A percentile compares a stretch with the other conserved stretches of the same genome.
phyloP scores from a whole-genome alignment of 1,140 invertebrate genomes.

The Leptestheria dahalacensis region DNA sequence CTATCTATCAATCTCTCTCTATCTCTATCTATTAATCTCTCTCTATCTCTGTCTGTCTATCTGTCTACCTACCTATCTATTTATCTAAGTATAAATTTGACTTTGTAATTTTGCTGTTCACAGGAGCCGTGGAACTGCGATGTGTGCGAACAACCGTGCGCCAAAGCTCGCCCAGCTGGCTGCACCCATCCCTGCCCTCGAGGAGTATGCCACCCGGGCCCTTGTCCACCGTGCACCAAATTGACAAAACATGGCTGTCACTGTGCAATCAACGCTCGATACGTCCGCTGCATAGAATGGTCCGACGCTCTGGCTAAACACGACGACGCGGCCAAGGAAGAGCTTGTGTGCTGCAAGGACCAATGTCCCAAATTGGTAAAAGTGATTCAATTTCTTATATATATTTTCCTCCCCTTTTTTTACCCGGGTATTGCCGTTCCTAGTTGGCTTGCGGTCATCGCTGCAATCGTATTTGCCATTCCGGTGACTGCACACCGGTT shows the following conservation, averaged over 20 bases:
- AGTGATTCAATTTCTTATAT: neutral
- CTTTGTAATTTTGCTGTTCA: neutral
- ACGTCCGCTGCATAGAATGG: constrained; percentile 53
- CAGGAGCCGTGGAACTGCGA: constrained; percentile 42
- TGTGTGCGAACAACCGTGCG: constrained; percentile 53
- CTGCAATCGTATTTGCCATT: constrained; percentile 59
- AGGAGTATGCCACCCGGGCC: constrained; percentile 29
- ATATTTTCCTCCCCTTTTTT: neutral
- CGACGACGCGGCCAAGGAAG: constrained; percentile 31
- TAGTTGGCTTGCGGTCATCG: constrained; percentile 47
- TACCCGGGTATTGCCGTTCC: neutral
- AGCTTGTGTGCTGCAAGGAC: constrained; percentile 55
- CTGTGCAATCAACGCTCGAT: constrained; percentile 55
- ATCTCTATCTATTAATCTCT: no score
- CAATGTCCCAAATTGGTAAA: constrained; percentile 66
- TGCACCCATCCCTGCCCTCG: constrained; percentile 59
- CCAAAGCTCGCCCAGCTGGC: constrained; percentile 46
- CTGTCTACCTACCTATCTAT: no score
- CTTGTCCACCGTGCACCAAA: constrained; percentile 42
- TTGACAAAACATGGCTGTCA: constrained; percentile 58
- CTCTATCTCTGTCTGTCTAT: no score
- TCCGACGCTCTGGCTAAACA: constrained; percentile 27
- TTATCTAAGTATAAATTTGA: neutral
- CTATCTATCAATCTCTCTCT: no score
- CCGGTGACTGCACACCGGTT: constrained; percentile 47